A percentile compares a stretch with the other conserved stretches of the same genome.
These are phyloP conservation scores for Trogon surrucura DNA, from an alignment of 2,113 vertebrate genomes.

Conservation along the genomic window DNA sequence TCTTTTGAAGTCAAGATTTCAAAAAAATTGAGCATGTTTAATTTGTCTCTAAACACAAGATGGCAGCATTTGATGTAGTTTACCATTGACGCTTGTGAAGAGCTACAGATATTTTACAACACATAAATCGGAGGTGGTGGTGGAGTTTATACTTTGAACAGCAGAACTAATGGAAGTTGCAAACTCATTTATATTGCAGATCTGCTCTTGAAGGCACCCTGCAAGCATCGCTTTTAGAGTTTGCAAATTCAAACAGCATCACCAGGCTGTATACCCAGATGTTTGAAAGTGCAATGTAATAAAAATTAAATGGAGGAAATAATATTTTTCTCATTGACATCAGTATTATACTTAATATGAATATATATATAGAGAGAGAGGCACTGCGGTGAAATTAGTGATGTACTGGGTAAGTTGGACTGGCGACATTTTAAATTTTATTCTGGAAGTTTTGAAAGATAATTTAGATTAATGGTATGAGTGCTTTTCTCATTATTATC, in stretches of 20 bases:
- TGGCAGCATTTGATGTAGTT: slow-evolving; percentile 25
- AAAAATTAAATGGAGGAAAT: not conserved
- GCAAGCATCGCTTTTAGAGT: not conserved
- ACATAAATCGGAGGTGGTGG: not conserved
- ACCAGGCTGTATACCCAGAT: rapidly evolving
- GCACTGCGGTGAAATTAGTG: not conserved
- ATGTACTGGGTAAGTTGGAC: not conserved
- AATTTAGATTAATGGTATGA: not conserved
- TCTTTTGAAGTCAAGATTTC: not conserved
- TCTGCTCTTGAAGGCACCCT: not conserved
- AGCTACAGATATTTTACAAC: not conserved
- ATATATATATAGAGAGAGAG: not conserved
- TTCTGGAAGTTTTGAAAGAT: not conserved
- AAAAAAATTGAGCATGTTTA: not conserved
- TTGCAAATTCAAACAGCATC: not conserved
- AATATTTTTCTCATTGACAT: not conserved
- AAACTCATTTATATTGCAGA: not conserved
- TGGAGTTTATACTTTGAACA: not conserved
- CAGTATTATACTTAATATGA: not conserved
- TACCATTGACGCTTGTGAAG: not conserved
- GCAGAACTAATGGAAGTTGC: not conserved
- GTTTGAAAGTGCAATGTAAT: not conserved
- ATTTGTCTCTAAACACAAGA: not conserved
- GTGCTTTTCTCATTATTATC: not conserved
- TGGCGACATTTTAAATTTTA: not conserved